Conservation (phyloP, 1,140 invertebrate genomes). For the Brachionus asplanchnoidis region DNA sequence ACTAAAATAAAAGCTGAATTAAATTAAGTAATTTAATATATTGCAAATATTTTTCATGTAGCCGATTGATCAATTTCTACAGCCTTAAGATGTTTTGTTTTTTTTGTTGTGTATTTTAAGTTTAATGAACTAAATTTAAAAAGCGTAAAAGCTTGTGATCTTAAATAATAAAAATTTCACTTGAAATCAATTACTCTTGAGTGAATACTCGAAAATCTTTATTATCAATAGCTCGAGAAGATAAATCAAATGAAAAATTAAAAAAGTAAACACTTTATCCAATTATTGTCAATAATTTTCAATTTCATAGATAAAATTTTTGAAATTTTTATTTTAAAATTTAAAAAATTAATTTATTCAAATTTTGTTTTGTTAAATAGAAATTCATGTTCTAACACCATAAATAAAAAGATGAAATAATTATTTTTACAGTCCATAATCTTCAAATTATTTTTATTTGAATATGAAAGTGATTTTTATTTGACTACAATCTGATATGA, state of each 20-base stretch:
- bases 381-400: too few relatives aligned
- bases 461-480: too few relatives aligned
- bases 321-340: background rate
- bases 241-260: background rate
- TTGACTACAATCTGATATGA: too few relatives aligned
- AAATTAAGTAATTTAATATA: conserved; percentile 31
- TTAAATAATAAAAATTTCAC: background rate
- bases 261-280: too few relatives aligned
- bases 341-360: too few relatives aligned
- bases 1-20: background rate
- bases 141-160: background rate
- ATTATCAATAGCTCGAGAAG: background rate
- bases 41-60: background rate
- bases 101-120: background rate
- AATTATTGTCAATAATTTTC: background rate
- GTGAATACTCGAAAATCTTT: background rate
- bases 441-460: too few relatives aligned
- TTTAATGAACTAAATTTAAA: background rate
- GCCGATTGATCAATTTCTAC: background rate
- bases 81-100: background rate
- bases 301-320: too few relatives aligned
- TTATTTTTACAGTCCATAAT: too few relatives aligned
- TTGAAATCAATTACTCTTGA: background rate
- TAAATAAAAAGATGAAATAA: too few relatives aligned
- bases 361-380: too few relatives aligned